A percentile compares a stretch with the other conserved stretches of the same genome.
Conservation (phyloP, 2,113 vertebrate genomes). For the Capreolus pygargus region DNA sequence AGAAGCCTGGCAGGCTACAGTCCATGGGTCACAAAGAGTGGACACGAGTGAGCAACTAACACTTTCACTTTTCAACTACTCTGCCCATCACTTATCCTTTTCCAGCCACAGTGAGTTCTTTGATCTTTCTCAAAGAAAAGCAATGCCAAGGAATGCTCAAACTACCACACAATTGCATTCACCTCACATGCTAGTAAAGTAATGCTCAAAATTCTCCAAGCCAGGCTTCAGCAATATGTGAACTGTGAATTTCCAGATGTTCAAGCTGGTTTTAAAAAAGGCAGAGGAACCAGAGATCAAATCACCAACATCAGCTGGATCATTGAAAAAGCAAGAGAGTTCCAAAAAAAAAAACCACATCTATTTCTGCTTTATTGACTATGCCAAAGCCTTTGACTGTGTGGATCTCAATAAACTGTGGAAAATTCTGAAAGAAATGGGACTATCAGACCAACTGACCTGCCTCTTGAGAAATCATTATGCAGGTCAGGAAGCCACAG, state of each 20-base stretch:
- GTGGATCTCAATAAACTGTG: neutral
- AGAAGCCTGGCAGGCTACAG: neutral
- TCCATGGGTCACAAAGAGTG: neutral
- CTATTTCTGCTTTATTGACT: neutral
- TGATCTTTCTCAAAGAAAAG: neutral
- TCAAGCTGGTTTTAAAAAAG: neutral
- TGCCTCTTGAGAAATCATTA: neutral
- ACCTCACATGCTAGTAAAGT: neutral
- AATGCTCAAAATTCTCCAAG: neutral
- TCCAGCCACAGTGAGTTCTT: neutral
- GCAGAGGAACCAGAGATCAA: neutral
- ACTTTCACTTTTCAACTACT: neutral
- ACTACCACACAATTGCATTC: fast-evolving
- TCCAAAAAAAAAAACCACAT: neutral
- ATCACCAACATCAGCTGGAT: neutral
- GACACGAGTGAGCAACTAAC: neutral
- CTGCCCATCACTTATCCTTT: neutral
- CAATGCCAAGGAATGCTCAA: neutral
- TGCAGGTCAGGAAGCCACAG: neutral
- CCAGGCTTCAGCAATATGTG: neutral
- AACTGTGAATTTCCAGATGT: neutral
- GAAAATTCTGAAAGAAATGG: neutral
- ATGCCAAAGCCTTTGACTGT: neutral
- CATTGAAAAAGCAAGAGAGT: neutral
- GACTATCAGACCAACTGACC: neutral